phyloP scores from a whole-genome alignment of 2,113 vertebrate genomes.

The Hippocampus barbouri region DNA sequence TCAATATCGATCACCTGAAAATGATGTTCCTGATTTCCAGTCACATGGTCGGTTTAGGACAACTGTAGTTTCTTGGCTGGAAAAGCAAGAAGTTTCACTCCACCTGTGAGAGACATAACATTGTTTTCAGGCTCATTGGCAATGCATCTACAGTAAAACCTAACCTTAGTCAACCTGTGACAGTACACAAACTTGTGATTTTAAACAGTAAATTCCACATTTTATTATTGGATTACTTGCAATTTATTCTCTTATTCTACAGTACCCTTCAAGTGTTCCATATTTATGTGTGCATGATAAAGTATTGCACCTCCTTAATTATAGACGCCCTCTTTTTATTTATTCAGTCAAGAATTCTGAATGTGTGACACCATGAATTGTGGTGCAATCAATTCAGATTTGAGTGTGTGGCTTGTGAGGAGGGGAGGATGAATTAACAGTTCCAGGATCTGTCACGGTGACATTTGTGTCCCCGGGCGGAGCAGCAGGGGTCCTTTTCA shows the following conservation, averaged over 20 bases:
- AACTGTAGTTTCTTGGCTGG: not conserved
- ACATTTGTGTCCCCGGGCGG: conserved; percentile 74
- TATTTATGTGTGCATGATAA: not conserved
- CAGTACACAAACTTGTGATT: not conserved
- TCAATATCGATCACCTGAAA: not conserved
- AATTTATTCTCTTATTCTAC: not conserved
- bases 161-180: not conserved
- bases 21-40: not conserved
- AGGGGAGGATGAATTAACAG: conserved; percentile 60
- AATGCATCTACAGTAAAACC: not conserved
- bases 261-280: not conserved
- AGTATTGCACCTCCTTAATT: conserved; percentile 13
- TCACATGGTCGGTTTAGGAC: not conserved
- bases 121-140: not conserved
- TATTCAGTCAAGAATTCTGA: conserved; percentile 8
- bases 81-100: not conserved
- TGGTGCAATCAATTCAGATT: not conserved
- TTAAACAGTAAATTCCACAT: not conserved
- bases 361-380: not conserved
- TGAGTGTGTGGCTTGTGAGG: conserved; percentile 15
- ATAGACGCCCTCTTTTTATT: conserved; percentile 7
- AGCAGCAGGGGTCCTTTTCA: conserved; percentile 74
- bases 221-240: not conserved
- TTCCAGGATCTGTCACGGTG: conserved; percentile 73
- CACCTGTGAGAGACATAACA: not conserved